phyloP scores from a whole-genome alignment of 2,113 vertebrate genomes.

The Cyprinodon variegatus region DNA sequence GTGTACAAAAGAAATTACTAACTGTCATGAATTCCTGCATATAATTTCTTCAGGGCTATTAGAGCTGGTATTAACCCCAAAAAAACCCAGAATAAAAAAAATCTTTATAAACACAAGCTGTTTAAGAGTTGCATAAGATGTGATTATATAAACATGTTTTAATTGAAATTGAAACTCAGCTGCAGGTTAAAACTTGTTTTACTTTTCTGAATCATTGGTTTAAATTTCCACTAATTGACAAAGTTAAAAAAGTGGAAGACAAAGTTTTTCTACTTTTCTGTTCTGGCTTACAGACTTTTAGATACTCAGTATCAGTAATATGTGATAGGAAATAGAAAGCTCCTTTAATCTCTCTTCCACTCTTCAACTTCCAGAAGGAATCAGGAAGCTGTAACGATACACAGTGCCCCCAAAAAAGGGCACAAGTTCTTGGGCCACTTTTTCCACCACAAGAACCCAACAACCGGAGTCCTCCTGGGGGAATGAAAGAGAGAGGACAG shows the following conservation, averaged over 20 bases:
- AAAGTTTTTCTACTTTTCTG: slow-evolving; percentile 29
- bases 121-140: neutral
- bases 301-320: slow-evolving; percentile 20
- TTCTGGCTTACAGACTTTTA: slow-evolving; percentile 18
- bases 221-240: slow-evolving; percentile 56
- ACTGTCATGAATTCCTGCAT: neutral
- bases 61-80: neutral
- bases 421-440: slow-evolving; percentile 61
- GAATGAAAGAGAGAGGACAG: slow-evolving; percentile 70
- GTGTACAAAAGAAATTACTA: neutral
- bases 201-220: slow-evolving; percentile 47
- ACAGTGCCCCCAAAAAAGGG: slow-evolving; percentile 40
- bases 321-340: slow-evolving; percentile 22
- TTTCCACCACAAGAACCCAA: slow-evolving; percentile 55
- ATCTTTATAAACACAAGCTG: neutral
- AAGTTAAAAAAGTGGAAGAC: slow-evolving; percentile 39
- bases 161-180: slow-evolving; percentile 46
- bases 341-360: slow-evolving; percentile 43
- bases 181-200: slow-evolving; percentile 26
- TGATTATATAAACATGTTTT: slow-evolving; percentile 37
- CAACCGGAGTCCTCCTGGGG: slow-evolving; percentile 46
- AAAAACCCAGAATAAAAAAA: neutral
- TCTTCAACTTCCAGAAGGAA: slow-evolving; percentile 65
- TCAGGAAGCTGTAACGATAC: slow-evolving; percentile 48
- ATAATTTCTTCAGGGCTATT: neutral